These are phyloP conservation scores for Eriocheir sinensis DNA, from an alignment of 1,140 invertebrate genomes.

Conservation along the genomic window DNA sequence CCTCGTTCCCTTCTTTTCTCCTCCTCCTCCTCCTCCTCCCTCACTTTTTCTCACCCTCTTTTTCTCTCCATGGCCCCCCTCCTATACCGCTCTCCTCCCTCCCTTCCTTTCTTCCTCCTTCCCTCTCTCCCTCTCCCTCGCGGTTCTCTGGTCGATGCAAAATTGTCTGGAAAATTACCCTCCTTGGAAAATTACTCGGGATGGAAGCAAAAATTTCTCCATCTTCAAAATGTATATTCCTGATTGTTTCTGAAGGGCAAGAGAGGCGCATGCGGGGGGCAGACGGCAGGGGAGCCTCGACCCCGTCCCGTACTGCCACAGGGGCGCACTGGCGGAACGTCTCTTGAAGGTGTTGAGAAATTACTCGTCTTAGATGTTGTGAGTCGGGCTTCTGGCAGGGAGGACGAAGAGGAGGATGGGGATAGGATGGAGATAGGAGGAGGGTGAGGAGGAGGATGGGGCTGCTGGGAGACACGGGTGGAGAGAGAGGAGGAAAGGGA, in stretches of 20 bases:
- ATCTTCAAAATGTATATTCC: constrained; percentile 65
- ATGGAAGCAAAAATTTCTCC: constrained; percentile 68
- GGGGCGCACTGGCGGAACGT: neutral
- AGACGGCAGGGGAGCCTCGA: neutral
- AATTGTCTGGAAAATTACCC: constrained; percentile 61
- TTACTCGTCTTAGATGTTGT: constrained; percentile 50
- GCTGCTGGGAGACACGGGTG: neutral
- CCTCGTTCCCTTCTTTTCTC: neutral
- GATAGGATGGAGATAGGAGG: neutral
- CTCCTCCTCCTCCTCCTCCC: neutral
- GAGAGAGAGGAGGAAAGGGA: neutral
- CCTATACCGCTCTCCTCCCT: neutral
- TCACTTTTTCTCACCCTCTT: neutral
- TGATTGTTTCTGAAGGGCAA: constrained; percentile 62
- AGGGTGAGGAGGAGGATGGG: neutral
- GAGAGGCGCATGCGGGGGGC: neutral
- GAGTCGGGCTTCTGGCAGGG: neutral
- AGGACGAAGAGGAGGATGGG: neutral
- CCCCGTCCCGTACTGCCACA: neutral
- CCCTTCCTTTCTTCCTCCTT: neutral
- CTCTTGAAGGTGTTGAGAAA: constrained; percentile 31
- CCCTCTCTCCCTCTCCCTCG: neutral
- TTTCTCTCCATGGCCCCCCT: neutral
- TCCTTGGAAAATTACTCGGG: constrained; percentile 64
- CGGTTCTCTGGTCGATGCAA: constrained; percentile 51